Evolutionary conservation across 1,140 invertebrate genomes (phyloP).

Genomic region (Mercenaria mercenaria): DNA sequence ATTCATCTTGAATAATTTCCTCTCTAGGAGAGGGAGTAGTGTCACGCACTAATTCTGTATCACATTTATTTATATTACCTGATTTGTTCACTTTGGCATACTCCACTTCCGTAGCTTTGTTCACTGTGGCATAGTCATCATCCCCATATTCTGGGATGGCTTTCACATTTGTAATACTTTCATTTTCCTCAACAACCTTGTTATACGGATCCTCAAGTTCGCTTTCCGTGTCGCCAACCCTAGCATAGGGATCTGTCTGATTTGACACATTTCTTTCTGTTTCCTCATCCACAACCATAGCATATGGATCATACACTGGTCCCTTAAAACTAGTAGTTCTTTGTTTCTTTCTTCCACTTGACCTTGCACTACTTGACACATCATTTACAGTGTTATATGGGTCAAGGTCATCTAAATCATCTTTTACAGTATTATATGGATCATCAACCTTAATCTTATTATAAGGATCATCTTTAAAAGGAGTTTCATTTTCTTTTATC

Average conservation of each 20-base stretch:
- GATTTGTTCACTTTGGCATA: slow-evolving; percentile 63
- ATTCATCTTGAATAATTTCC: slow-evolving; percentile 51
- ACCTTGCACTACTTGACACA: neutral
- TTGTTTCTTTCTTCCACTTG: slow-evolving; percentile 4
- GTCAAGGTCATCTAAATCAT: slow-evolving; percentile 54
- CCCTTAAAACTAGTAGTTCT: slow-evolving; percentile 21
- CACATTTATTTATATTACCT: neutral
- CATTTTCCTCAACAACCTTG: slow-evolving; percentile 38
- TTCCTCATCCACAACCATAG: slow-evolving; percentile 41
- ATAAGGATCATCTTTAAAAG: slow-evolving; percentile 46
- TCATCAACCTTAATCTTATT: slow-evolving; percentile 44
- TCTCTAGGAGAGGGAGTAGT: slow-evolving; percentile 7
- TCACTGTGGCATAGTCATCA: slow-evolving; percentile 62
- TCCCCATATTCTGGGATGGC: slow-evolving; percentile 33
- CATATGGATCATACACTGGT: slow-evolving; percentile 46
- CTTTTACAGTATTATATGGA: slow-evolving; percentile 59
- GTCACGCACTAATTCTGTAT: neutral
- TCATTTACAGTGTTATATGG: slow-evolving; percentile 49
- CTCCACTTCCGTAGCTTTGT: slow-evolving; percentile 41
- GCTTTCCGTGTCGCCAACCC: slow-evolving; percentile 53
- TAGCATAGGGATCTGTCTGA: slow-evolving; percentile 64
- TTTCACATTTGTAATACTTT: neutral
- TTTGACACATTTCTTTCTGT: slow-evolving; percentile 66
- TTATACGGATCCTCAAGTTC: slow-evolving; percentile 61
- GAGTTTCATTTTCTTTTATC: neutral